Conservation (phyloP, 2,113 vertebrate genomes). For the Pogonocichla stellata region DNA sequence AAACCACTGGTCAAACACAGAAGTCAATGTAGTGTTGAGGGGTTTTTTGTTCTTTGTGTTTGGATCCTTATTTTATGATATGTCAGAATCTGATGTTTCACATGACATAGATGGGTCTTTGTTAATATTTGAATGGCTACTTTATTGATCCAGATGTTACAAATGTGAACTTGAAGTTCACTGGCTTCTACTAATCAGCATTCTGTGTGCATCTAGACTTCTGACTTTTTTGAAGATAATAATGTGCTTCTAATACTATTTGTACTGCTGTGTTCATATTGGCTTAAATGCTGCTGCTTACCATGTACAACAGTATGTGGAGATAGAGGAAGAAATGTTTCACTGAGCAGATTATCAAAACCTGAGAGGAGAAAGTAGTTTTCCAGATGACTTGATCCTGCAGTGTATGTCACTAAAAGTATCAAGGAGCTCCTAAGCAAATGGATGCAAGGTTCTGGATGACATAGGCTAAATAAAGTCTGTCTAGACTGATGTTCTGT, state of each 20-base stretch:
- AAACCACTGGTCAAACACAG: neutral
- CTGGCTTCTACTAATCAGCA: neutral
- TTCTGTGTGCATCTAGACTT: neutral
- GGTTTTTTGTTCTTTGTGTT: neutral
- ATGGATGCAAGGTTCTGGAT: neutral
- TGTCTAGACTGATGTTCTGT: neutral
- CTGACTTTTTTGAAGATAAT: neutral
- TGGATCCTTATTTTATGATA: neutral
- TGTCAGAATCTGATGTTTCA: neutral
- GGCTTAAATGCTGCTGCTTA: neutral
- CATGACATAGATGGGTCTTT: neutral
- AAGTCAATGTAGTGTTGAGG: neutral
- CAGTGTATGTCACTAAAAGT: neutral
- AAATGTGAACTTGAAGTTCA: neutral
- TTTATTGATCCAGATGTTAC: neutral
- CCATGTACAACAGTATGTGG: neutral
- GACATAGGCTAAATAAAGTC: neutral
- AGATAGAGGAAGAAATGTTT: conserved; percentile 6
- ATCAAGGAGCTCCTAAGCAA: neutral
- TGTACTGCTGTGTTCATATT: neutral
- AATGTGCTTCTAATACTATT: neutral
- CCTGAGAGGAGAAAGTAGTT: neutral
- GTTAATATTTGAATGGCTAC: neutral
- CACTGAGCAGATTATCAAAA: neutral
- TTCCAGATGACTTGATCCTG: neutral